phyloP scores from a whole-genome alignment of 2,113 vertebrate genomes.

The Gallinago jamesoni region DNA sequence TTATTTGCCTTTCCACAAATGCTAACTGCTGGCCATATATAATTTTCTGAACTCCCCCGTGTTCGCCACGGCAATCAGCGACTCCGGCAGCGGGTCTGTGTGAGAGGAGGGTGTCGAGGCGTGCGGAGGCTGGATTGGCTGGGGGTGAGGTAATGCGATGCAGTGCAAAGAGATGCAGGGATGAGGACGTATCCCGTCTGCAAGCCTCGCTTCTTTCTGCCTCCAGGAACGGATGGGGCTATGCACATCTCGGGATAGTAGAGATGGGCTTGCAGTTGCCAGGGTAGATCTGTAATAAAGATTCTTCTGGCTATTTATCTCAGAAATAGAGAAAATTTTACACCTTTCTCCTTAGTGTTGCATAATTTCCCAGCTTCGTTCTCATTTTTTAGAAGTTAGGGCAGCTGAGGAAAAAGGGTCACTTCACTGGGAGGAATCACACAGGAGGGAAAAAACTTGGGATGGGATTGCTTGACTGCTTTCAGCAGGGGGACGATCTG shows the following conservation, averaged over 20 bases:
- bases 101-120: conserved; percentile 26
- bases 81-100: background rate
- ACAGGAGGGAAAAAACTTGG: background rate
- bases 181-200: background rate
- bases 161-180: conserved; percentile 51
- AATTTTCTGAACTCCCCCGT: background rate
- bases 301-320: background rate
- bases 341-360: background rate
- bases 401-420: background rate
- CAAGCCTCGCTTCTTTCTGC: background rate
- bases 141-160: conserved; percentile 68
- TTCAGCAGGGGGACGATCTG: background rate
- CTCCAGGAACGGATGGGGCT: background rate
- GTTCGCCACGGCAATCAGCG: background rate
- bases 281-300: background rate
- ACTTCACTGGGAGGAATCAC: background rate
- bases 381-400: background rate
- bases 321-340: background rate
- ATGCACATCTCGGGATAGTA: background rate
- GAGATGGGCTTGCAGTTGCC: background rate
- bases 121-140: conserved; percentile 57
- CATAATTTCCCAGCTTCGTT: background rate
- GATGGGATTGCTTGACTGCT: background rate
- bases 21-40: background rate
- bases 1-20: background rate